Evolutionary conservation across 2,888 invertebrate genomes (phyloP), one percentile per base, ranked within the genome.

Genomic region (Plagodis dolabraria): DNA sequence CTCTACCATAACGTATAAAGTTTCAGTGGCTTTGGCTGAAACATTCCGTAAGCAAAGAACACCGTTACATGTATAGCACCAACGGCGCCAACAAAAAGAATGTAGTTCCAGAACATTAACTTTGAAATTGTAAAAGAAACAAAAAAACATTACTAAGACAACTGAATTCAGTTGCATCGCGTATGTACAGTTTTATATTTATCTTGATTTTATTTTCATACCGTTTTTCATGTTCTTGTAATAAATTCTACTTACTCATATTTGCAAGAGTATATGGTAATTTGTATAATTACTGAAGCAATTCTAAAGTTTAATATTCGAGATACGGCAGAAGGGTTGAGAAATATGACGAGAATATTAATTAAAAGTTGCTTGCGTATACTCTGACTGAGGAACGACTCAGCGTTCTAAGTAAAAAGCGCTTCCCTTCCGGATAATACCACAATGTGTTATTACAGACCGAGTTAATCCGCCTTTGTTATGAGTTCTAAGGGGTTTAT

Each of bases 381-480:
- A 22, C 22, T 61, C 56, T 47, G 53, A 35, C 48, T 67, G 70
- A 72, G 70, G 75, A 79, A 77, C 77, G 70, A 74, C 33, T 33
- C 33, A 4, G 11, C n/a, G 69, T 70, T 74, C 68, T 64, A 60
- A 73, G 76, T 75, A 80, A 79, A 84, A 86, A 76, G 67, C 69
- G 76, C 71, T 79, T 72, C 69, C 72, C 58, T 64, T 61, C 59
- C 64, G 73, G 70, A 79, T 81, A 77, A 81, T 77, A 68, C 76
- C 72, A 75, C 80, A 78, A 77, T 82, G 79, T 86, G 80, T 83
- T 86, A 83, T 85, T 86, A 83, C 77, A 77, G 80, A 71, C 73
- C 66, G 71, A 79, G 80, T 77, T 85, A 83, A 87, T 84, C 86
- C 80, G 72, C 82, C 75, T 85, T 87, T 87, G 85, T 89, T 83